Evolutionary conservation across 2,888 invertebrate species (phyloP).

Genomic region (Helicoverpa assulta): DNA sequence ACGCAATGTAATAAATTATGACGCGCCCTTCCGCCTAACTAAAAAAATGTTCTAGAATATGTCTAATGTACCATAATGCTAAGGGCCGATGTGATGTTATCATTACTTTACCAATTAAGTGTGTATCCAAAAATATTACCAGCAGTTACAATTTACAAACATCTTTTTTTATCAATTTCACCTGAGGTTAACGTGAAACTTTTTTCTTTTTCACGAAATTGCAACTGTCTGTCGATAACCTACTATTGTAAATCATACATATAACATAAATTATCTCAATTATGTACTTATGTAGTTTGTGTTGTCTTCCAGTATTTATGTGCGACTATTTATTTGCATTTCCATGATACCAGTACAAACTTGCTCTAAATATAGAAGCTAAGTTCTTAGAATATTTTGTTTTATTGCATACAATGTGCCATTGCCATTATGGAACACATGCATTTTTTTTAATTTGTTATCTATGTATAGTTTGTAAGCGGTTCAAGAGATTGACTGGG

Average conservation of each 20-base stretch:
- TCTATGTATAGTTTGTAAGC: too few species aligned
- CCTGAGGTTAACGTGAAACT: too few species aligned
- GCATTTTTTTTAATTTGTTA: too few species aligned
- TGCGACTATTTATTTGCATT: slow-evolving; percentile 68
- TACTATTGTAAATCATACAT: background rate
- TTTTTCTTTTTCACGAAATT: background rate
- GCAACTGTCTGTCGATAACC: background rate
- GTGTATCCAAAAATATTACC: background rate
- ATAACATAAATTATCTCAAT: slow-evolving; percentile 3
- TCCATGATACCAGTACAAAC: slow-evolving; percentile 76
- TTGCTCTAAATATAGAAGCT: slow-evolving; percentile 62
- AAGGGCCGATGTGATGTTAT: background rate
- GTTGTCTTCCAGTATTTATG: slow-evolving; percentile 69
- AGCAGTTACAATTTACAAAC: background rate
- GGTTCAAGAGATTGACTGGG: too few species aligned
- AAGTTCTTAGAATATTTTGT: slow-evolving; percentile 32
- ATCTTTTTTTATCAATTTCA: too few species aligned
- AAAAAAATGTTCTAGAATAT: background rate
- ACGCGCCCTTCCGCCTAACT: slow-evolving; percentile 1
- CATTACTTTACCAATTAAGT: background rate
- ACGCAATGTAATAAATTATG: slow-evolving; percentile 6
- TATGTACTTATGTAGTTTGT: slow-evolving; percentile 39
- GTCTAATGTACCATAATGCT: background rate
- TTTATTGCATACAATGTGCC: slow-evolving; percentile 31
- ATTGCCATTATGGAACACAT: background rate